Conservation (phyloP, 2,888 invertebrate genomes). For the Leptopilina myrica region DNA sequence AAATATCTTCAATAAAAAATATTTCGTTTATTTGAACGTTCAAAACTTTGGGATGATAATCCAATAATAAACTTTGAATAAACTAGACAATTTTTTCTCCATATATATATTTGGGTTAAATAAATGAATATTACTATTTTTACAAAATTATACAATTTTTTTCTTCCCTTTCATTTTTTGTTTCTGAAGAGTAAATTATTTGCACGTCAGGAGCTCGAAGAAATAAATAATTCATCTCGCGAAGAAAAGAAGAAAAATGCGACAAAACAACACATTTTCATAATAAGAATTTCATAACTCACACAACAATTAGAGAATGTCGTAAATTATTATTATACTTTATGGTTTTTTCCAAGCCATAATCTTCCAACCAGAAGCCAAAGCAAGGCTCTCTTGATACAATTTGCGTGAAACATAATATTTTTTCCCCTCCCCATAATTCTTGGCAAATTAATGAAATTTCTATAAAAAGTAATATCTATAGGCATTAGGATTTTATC, state of each 20-base stretch:
- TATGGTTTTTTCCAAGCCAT: slow-evolving; percentile 3
- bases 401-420: not conserved
- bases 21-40: no score
- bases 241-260: not conserved
- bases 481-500: no score
- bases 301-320: slow-evolving; percentile 1
- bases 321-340: slow-evolving; percentile 8
- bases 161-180: no score
- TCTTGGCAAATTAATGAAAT: not conserved
- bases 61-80: no score
- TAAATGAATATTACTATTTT: no score
- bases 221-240: not conserved
- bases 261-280: not conserved
- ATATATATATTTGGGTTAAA: no score
- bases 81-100: no score
- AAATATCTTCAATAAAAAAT: no score
- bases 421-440: not conserved
- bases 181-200: no score
- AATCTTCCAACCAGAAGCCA: slow-evolving; percentile 2
- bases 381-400: not conserved
- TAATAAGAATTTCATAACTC: not conserved
- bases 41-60: no score
- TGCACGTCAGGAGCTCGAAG: not conserved
- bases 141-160: no score
- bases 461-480: not conserved